phyloP scores from a whole-genome alignment of 35 echinoderm and acorn worm genomes.

The Ptychodera flava region DNA sequence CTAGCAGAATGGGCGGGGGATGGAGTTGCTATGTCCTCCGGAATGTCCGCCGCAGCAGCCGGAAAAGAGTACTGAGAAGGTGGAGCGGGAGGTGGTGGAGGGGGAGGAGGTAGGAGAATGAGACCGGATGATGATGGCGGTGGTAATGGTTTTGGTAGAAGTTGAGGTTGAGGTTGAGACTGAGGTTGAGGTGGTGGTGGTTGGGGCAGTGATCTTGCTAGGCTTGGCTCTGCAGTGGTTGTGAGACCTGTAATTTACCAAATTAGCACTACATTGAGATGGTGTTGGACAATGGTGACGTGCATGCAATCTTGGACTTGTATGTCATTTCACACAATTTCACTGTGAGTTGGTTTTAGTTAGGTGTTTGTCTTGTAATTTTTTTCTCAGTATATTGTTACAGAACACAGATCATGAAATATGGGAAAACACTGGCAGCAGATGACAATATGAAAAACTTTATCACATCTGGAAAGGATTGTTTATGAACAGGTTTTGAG shows the following conservation, averaged over 20 bases:
- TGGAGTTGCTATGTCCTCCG: background rate
- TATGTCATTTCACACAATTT: too few relatives aligned
- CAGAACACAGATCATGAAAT: too few relatives aligned
- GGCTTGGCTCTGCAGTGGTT: background rate
- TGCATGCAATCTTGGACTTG: too few relatives aligned
- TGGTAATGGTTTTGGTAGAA: background rate
- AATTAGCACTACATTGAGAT: background rate
- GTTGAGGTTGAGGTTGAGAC: background rate
- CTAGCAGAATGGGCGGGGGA: background rate
- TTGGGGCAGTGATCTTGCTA: background rate
- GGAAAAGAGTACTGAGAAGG: background rate
- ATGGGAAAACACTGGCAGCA: too few relatives aligned
- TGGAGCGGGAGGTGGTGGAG: background rate
- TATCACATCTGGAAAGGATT: too few relatives aligned
- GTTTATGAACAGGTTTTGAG: too few relatives aligned
- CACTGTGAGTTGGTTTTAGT: too few relatives aligned
- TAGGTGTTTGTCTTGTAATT: too few relatives aligned
- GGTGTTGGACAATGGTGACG: too few relatives aligned
- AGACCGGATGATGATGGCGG: background rate
- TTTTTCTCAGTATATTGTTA: too few relatives aligned
- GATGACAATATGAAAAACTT: too few relatives aligned
- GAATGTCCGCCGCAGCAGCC: background rate
- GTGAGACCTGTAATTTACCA: background rate
- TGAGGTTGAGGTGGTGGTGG: background rate
- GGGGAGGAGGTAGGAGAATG: background rate